Base-by-base conservation (phyloP, 1,140 invertebrate species). In the Halictus rubicundus region DNA sequence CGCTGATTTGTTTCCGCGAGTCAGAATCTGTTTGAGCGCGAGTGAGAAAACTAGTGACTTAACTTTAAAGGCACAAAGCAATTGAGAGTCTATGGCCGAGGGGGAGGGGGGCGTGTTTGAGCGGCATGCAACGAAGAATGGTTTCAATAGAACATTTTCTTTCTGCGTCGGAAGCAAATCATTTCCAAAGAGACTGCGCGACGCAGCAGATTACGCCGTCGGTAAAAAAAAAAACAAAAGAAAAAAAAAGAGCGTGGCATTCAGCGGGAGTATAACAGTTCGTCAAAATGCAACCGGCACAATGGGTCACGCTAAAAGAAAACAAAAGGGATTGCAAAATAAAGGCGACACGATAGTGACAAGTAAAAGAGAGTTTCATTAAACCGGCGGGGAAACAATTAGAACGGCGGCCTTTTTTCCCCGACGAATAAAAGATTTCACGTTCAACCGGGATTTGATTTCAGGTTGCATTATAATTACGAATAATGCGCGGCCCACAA, bases 261-360 rank as follows among this genome's bases (percentile, higher is more conserved):
- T 75, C 73, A 75, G 19, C 49, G 25, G 63, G 63, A 42, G 49
- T 75, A 75, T 68, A 75, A 68, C 73, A 64, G 61, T 73, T 73
- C 71, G 63, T 73, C 71, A 64, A 73, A 73, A 73, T 49, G 27
- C 71, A 57, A 23, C 14, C 21, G 72, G 25, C 54, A 75, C 73
- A 75, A 75, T 68, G 19, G 73, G 39, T 57, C 66, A 21, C 23
- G 39, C 12, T n/a, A 52, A 9, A 59, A 57, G 52, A 75, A 74
- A 66, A 37, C 64, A 66, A 66, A 66, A n/a, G 32, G 64, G 71
- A 68, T 75, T n/a, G 73, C 2, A 27, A 75, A 75, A 68, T 75
- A 57, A 68, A 66, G 27, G 46, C 49, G 64, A 57, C 73, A 42
- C 73, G 49, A 37, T 57, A 57, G 49, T n/a, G 49, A 19, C 72